Evolutionary conservation across 2,888 invertebrate species (phyloP).

Genomic region (Shargacucullia verbasci): DNA sequence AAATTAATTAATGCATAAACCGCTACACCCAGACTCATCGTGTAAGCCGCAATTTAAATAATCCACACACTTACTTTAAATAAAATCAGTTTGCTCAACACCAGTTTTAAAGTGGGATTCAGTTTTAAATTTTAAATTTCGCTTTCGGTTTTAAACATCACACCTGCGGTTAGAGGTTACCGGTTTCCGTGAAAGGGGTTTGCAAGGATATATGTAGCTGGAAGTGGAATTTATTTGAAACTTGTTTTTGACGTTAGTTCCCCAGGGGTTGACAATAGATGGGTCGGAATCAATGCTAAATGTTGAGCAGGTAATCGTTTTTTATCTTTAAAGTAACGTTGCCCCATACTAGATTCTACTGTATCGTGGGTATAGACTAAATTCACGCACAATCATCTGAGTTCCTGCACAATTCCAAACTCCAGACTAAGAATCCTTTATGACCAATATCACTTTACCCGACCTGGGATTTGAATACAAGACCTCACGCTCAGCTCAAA

Average conservation of each 20-base stretch:
- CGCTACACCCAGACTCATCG: slow-evolving; percentile 8
- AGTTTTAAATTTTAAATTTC: slow-evolving; percentile 34
- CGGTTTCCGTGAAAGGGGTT: slow-evolving; percentile 21
- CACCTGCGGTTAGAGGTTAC: slow-evolving; percentile 35
- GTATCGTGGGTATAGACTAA: no score
- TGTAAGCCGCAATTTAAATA: slow-evolving; percentile 46
- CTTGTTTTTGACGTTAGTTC: slow-evolving; percentile 11
- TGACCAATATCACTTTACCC: no score
- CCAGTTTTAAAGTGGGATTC: not conserved
- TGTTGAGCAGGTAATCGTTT: no score
- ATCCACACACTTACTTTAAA: slow-evolving; percentile 31
- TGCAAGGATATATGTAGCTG: slow-evolving; percentile 22
- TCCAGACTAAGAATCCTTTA: no score
- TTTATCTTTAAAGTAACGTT: no score
- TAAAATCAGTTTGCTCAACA: slow-evolving; percentile 33
- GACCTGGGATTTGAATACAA: no score
- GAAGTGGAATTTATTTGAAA: slow-evolving; percentile 30
- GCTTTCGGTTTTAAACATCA: slow-evolving; percentile 24
- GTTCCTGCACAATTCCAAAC: no score
- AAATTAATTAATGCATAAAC: slow-evolving; percentile 15
- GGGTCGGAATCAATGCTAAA: slow-evolving; percentile 1
- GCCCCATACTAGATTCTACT: no score
- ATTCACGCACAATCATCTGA: no score
- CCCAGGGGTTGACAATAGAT: slow-evolving; percentile 6
- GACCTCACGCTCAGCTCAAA: no score